phyloP scores from a whole-genome alignment of 2,888 invertebrate species.

The Netelia fuscicornis region DNA sequence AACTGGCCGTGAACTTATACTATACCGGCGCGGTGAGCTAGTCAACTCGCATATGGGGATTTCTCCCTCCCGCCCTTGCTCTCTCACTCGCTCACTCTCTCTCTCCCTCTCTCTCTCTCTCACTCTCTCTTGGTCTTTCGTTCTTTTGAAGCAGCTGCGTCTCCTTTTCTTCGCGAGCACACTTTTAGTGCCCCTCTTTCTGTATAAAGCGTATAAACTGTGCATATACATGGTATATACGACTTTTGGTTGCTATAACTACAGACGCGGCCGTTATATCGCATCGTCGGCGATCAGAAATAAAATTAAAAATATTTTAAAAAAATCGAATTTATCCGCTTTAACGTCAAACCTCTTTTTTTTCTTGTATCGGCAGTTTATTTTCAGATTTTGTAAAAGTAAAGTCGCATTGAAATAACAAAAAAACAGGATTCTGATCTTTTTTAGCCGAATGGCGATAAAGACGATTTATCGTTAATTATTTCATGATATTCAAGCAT shows the following conservation, averaged over 20 bases:
- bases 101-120: constrained; percentile 47
- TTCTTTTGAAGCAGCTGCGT: constrained; percentile 57
- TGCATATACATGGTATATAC: not conserved
- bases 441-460: not conserved
- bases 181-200: constrained; percentile 14
- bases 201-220: not conserved
- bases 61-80: constrained; percentile 64
- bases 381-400: constrained; percentile 5
- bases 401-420: not conserved
- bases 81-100: constrained; percentile 34
- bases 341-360: not conserved
- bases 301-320: not conserved
- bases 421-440: no score
- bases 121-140: not conserved
- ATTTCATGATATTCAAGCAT: not conserved
- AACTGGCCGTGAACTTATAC: constrained; percentile 84
- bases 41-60: constrained; percentile 70
- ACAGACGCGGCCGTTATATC: not conserved
- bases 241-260: not conserved
- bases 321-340: constrained; percentile 5
- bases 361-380: not conserved
- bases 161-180: constrained; percentile 44
- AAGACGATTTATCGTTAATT: not conserved
- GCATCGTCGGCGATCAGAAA: not conserved
- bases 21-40: constrained; percentile 73